These are phyloP conservation scores for Drosophila triauraria DNA, from an alignment of 1,140 invertebrate species.

Conservation along the genomic window DNA sequence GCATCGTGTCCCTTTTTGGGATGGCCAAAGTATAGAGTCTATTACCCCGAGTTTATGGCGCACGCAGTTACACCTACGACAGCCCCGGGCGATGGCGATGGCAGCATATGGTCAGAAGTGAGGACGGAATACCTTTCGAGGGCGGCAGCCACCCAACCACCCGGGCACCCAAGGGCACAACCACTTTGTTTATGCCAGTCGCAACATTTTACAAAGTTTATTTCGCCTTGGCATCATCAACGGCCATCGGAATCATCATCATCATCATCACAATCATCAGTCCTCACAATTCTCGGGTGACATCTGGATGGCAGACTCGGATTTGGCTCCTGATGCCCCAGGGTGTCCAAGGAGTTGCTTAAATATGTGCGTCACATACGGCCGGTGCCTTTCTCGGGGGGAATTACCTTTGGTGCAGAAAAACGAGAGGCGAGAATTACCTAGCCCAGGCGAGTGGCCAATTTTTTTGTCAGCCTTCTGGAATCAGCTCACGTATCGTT, in stretches of 20 bases:
- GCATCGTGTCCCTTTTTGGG: slow-evolving; percentile 60
- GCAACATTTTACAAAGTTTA: slow-evolving; percentile 73
- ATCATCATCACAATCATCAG: slow-evolving; percentile 46
- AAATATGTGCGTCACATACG: slow-evolving; percentile 80
- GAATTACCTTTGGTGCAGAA: slow-evolving; percentile 71
- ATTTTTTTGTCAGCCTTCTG: slow-evolving; percentile 39
- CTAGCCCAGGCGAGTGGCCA: slow-evolving; percentile 63
- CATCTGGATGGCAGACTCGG: slow-evolving; percentile 58
- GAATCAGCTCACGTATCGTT: slow-evolving; percentile 75
- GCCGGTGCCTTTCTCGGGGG: slow-evolving; percentile 7
- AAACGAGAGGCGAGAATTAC: slow-evolving; percentile 58
- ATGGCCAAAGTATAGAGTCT: slow-evolving; percentile 68
- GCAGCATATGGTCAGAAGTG: slow-evolving; percentile 75
- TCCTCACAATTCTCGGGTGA: slow-evolving; percentile 53
- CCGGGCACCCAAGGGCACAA: slow-evolving; percentile 7
- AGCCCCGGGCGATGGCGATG: slow-evolving; percentile 43
- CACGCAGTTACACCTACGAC: slow-evolving; percentile 78
- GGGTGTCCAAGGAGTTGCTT: slow-evolving; percentile 60
- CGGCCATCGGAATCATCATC: slow-evolving; percentile 61
- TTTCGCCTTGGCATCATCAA: slow-evolving; percentile 70
- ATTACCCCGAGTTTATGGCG: slow-evolving; percentile 78
- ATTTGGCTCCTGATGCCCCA: slow-evolving; percentile 18
- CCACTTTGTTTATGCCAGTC: slow-evolving; percentile 63
- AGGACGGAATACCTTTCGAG: slow-evolving; percentile 20
- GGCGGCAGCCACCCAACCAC: slow-evolving; percentile 11